Conservation (phyloP, 2,113 vertebrate genomes). For the Delphinapterus leucas region DNA sequence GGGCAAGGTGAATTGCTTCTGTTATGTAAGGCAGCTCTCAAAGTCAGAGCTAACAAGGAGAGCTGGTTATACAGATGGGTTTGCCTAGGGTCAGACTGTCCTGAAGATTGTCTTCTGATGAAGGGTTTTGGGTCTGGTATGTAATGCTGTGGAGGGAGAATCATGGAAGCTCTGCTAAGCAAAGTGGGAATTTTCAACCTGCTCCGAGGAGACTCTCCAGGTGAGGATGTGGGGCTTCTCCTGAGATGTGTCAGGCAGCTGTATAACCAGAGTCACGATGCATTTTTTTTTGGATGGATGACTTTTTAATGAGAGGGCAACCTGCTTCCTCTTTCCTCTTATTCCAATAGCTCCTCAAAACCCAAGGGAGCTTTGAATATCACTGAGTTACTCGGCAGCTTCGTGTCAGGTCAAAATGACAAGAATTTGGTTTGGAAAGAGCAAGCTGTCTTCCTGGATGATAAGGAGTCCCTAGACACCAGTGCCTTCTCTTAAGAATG, state of each 20-base stretch:
- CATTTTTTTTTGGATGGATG: background rate
- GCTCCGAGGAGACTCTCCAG: background rate
- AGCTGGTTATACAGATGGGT: background rate
- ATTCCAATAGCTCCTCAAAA: slow-evolving; percentile 31
- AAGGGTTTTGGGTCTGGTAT: background rate
- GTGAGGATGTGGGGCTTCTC: background rate
- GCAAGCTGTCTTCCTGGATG: background rate
- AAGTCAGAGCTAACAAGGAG: background rate
- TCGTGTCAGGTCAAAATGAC: slow-evolving; percentile 6
- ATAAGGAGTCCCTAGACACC: background rate
- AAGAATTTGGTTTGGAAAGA: slow-evolving; percentile 44
- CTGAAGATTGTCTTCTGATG: background rate
- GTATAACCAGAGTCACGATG: background rate
- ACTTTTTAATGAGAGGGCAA: slow-evolving; percentile 20
- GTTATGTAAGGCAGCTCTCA: background rate
- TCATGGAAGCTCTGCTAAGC: background rate
- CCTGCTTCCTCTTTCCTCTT: background rate
- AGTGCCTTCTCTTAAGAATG: background rate
- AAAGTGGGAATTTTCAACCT: background rate
- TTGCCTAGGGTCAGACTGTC: background rate
- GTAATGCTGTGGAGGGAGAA: background rate
- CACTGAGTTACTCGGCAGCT: background rate
- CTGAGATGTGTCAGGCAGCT: background rate
- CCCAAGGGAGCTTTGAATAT: background rate
- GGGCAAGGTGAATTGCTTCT: background rate